Percentiles rank a stretch among this genome's conserved stretches.
Conservation (phyloP, 2,113 vertebrate species). For the Hemiprocne comata region DNA sequence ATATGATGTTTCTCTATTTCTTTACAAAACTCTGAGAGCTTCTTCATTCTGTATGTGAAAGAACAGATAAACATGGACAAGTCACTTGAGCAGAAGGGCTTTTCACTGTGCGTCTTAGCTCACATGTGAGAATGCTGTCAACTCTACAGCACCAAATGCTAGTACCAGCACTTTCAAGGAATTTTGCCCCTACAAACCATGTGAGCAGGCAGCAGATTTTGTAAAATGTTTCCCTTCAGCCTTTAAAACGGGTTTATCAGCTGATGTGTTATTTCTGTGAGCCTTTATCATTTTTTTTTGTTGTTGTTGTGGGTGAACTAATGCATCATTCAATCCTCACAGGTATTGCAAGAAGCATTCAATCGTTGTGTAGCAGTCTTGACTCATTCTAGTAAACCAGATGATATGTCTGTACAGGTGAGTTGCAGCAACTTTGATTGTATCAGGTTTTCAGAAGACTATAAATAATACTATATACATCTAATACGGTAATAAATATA, state of each 20-base stretch:
- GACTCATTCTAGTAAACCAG: conserved; percentile 89
- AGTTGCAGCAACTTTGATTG: background rate
- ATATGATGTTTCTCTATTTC: fast-evolving
- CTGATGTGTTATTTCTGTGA: background rate
- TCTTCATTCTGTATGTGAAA: background rate
- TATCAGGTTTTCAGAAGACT: background rate
- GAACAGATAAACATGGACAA: background rate
- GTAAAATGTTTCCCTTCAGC: background rate
- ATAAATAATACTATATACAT: too few relatives aligned
- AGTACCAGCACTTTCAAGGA: background rate
- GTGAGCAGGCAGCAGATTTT: background rate
- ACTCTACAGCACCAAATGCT: background rate
- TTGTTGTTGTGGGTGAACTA: background rate
- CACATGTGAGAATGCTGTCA: background rate
- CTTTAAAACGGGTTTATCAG: background rate
- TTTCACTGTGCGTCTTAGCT: background rate
- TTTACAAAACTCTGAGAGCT: background rate
- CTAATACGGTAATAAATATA: background rate
- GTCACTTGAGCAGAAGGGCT: background rate
- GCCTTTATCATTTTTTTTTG: background rate
- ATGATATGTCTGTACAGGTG: conserved; percentile 98
- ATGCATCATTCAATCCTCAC: background rate
- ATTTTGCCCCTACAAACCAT: background rate
- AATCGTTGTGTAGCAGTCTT: conserved; percentile 94
- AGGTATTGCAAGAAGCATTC: conserved; percentile 93